Conservation (phyloP, 2,113 vertebrate species). For the Hystrix cristata region DNA sequence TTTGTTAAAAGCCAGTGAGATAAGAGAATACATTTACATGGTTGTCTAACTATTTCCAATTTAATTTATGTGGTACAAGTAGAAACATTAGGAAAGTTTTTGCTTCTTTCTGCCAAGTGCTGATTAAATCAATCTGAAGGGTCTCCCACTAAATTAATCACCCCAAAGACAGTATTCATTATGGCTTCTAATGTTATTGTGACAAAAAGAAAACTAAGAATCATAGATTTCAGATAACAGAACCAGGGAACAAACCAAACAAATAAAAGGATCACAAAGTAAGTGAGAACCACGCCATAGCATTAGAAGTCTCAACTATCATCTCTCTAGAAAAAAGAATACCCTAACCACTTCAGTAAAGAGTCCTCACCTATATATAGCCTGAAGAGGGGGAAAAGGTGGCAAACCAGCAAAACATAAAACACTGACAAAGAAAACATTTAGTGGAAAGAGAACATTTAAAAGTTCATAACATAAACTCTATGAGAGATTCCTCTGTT, state of each 20-base stretch:
- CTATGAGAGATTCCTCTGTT: constrained; percentile 21
- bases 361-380: neutral
- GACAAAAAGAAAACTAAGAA: constrained; percentile 60
- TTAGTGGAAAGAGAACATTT: constrained; percentile 26
- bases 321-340: constrained; percentile 49
- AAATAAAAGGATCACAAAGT: constrained; percentile 65
- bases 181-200: constrained; percentile 60
- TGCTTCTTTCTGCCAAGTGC: constrained; percentile 42
- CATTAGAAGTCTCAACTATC: constrained; percentile 56
- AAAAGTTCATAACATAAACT: constrained; percentile 12
- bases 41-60: constrained; percentile 65
- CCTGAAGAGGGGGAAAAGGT: neutral
- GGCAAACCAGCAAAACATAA: constrained; percentile 16
- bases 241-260: constrained; percentile 60
- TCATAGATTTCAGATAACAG: constrained; percentile 69
- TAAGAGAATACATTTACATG: constrained; percentile 71
- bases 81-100: constrained; percentile 72
- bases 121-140: constrained; percentile 70
- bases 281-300: constrained; percentile 51
- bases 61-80: constrained; percentile 77
- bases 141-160: constrained; percentile 68
- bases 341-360: neutral
- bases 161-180: constrained; percentile 65
- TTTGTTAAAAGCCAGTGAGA: constrained; percentile 74
- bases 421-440: neutral